Conservation (phyloP, 2,888 invertebrate genomes). For the Neoitamus cyanurus region DNA sequence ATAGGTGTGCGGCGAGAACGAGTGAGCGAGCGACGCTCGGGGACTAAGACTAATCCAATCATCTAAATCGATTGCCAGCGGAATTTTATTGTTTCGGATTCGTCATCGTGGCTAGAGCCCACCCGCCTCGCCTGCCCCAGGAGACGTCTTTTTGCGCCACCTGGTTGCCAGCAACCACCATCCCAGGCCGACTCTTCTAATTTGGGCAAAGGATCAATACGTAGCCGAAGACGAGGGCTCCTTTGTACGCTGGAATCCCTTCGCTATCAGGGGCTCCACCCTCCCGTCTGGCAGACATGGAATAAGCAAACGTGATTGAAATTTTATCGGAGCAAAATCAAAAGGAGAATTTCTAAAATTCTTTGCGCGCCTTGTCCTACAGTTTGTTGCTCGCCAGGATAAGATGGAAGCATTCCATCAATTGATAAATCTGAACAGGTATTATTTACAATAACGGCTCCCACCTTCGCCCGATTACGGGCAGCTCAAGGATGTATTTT, state of each 20-base stretch:
- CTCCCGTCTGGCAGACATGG: background rate
- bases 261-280: background rate
- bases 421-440: constrained; percentile 47
- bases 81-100: constrained; percentile 47
- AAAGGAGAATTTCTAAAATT: constrained; percentile 34
- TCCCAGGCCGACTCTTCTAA: constrained; percentile 22
- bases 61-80: constrained; percentile 40
- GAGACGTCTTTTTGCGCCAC: constrained; percentile 30
- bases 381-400: constrained; percentile 12
- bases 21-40: background rate
- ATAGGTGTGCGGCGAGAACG: background rate
- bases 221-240: constrained; percentile 2
- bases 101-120: constrained; percentile 24
- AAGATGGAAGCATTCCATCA: constrained; percentile 22
- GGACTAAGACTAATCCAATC: constrained; percentile 42
- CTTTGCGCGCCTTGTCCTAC: constrained; percentile 21
- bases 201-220: constrained; percentile 42
- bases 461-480: background rate
- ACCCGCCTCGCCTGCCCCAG: background rate
- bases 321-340: constrained; percentile 45
- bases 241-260: background rate
- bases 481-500: background rate
- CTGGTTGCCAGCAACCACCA: constrained; percentile 10
- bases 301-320: constrained; percentile 48
- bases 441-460: constrained; percentile 37